Base-by-base conservation (phyloP, 1,140 invertebrate species). In the Drosophila triauraria region DNA sequence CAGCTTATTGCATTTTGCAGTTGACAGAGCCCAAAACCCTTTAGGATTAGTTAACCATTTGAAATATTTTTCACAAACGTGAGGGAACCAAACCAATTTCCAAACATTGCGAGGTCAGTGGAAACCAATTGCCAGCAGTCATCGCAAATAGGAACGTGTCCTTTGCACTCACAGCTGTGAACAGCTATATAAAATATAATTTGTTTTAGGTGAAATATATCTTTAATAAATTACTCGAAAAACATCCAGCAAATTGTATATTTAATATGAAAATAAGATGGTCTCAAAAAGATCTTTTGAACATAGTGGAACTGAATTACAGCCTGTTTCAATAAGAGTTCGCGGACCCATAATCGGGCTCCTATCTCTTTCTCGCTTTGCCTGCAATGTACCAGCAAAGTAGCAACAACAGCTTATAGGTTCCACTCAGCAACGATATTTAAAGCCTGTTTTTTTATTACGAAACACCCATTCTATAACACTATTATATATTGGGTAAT, bases 11-110 rank as follows among this genome's bases (percentile, higher is more conserved):
- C 42, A 54, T 54, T 54, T 54, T 23, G 30, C 51, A 23, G 51
- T 54, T 38, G 35, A 10, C 35, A 35, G 35, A 12, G 35, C 9
- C 1, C 42, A 44, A 27, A 7, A 12, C 30, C 30, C 50, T 20
- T 32, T 12, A 10, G 50, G 27, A 27, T 53, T 42, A 63, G 61
- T 44, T 44, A 54, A 63, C 38, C 48, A 42, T n/a, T 53, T 17
- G 61, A 63, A 54, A 54, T 51, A 63, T 63, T 51, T 20, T 43
- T 42, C 13, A 30, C 48, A 54, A 43, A 63, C 38, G 67, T 69
- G 62, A 10, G 62, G 23, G 13, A 27, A 13, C 30, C 30, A 4
- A 51, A 48, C 38, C 44, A 35, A 69, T 38, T 67, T 58, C 12
- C 35, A 43, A 48, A 12, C 27, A 5, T 15, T 12, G 12, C 15